Conservation (phyloP, 2,797 vertebrate species). For the Myoxocephalus aenaeus region DNA sequence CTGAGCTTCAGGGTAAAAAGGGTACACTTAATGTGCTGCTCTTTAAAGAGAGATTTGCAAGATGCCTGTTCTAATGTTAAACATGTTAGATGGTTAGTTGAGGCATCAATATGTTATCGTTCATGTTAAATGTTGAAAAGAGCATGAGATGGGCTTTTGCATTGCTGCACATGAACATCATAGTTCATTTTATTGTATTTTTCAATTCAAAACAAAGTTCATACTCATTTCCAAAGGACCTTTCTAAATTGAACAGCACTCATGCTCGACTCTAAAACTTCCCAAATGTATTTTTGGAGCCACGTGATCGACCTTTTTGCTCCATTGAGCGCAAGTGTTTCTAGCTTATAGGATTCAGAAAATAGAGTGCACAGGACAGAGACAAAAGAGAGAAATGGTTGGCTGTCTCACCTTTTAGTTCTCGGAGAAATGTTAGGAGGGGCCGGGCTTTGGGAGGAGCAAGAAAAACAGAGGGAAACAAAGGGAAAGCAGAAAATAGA, state of each 20-base stretch:
- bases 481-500: slow-evolving; percentile 71
- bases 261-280: background rate
- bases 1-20: background rate
- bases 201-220: background rate
- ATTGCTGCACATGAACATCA: background rate
- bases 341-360: background rate
- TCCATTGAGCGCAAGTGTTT: background rate
- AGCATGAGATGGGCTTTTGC: background rate
- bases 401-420: slow-evolving; percentile 83
- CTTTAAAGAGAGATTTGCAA: background rate
- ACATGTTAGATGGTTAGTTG: slow-evolving; percentile 8
- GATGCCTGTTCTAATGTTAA: background rate
- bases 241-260: background rate
- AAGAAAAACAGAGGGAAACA: slow-evolving; percentile 72
- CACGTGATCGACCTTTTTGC: background rate
- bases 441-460: slow-evolving; percentile 82
- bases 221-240: background rate
- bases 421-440: slow-evolving; percentile 82
- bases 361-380: slow-evolving; percentile 16
- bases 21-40: background rate
- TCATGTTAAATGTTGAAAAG: slow-evolving; percentile 9
- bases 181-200: background rate
- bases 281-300: background rate
- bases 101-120: background rate
- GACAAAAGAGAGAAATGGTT: slow-evolving; percentile 57